These are phyloP conservation scores for Epistrophella euchroma DNA, from an alignment of 2,888 invertebrate species.

Conservation along the genomic window DNA sequence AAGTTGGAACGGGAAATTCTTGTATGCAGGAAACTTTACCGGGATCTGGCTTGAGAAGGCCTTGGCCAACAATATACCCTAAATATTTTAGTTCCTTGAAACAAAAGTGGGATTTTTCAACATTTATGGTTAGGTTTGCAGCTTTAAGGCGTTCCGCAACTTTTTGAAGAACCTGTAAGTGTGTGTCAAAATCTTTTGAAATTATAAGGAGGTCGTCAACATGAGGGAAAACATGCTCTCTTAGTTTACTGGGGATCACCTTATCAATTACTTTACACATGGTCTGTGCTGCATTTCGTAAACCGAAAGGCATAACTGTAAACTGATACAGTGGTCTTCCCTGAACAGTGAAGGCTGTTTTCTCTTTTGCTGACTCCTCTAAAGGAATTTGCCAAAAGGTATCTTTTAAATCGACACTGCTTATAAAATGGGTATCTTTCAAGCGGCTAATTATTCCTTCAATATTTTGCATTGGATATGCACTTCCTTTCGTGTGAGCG, in stretches of 20 bases:
- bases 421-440: conserved; percentile 35
- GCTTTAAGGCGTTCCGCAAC: conserved; percentile 47
- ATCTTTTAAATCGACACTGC: conserved; percentile 40
- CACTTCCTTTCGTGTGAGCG: conserved; percentile 29
- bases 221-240: conserved; percentile 50
- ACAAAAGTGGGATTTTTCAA: too few species aligned
- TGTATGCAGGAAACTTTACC: conserved; percentile 38
- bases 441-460: neutral
- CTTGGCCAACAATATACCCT: conserved; percentile 64
- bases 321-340: conserved; percentile 68
- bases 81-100: conserved; percentile 50
- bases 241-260: conserved; percentile 44
- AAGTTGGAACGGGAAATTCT: conserved; percentile 69
- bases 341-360: conserved; percentile 59
- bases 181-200: conserved; percentile 54
- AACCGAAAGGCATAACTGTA: conserved; percentile 64
- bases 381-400: too few species aligned
- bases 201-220: conserved; percentile 67
- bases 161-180: conserved; percentile 50
- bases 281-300: conserved; percentile 17
- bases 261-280: conserved; percentile 41
- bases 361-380: neutral
- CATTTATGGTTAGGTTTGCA: conserved; percentile 67
- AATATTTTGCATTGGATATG: neutral
- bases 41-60: conserved; percentile 50